Conservation (phyloP, 1,140 invertebrate species). For the Cheumatopsyche charites region DNA sequence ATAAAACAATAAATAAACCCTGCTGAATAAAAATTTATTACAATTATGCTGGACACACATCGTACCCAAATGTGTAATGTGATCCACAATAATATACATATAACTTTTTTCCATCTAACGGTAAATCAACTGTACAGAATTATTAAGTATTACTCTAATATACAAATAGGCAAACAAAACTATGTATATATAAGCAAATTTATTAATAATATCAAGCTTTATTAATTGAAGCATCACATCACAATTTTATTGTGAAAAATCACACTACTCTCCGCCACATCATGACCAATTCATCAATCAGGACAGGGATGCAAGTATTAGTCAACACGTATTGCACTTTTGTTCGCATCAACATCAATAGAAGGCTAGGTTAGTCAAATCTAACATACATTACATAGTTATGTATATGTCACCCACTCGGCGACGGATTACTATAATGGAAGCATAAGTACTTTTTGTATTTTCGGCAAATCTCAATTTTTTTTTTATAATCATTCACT, state of each 20-base stretch:
- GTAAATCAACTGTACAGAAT: conserved; percentile 14
- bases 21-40: conserved; percentile 16
- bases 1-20: conserved; percentile 37
- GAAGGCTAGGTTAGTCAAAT: neutral
- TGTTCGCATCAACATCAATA: neutral
- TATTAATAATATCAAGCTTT: conserved; percentile 32
- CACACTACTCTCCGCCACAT: conserved; percentile 7
- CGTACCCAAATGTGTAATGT: too few relatives aligned
- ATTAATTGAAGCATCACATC: conserved; percentile 37
- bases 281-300: conserved; percentile 3
- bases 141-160: conserved; percentile 23
- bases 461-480: too few relatives aligned
- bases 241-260: conserved; percentile 31
- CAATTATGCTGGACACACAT: too few relatives aligned
- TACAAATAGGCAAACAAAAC: conserved; percentile 25
- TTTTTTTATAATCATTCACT: too few relatives aligned
- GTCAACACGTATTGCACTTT: conserved; percentile 18
- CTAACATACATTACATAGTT: neutral
- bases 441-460: too few relatives aligned
- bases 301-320: conserved; percentile 3
- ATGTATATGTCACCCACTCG: too few relatives aligned
- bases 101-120: too few relatives aligned
- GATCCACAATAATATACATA: too few relatives aligned
- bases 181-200: conserved; percentile 17
- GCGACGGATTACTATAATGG: too few relatives aligned